Conservation (phyloP, 2,113 vertebrate genomes). For the Coptodon rendalli region DNA sequence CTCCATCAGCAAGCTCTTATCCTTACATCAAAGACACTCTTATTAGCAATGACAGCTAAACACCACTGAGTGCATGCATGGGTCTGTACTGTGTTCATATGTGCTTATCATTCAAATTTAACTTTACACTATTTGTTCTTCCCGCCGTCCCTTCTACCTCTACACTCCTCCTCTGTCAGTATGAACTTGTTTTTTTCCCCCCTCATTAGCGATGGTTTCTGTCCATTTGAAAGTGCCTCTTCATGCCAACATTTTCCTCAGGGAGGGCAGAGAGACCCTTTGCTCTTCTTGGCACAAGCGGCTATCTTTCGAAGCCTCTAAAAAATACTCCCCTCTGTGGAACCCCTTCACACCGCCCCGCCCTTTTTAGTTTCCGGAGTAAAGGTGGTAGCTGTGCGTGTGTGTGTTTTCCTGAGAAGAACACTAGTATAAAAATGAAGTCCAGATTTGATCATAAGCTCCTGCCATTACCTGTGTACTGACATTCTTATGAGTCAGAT, state of each 20-base stretch:
- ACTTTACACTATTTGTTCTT: constrained; percentile 40
- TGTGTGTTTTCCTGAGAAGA: constrained; percentile 14
- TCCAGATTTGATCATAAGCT: constrained; percentile 62
- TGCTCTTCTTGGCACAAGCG: constrained; percentile 42
- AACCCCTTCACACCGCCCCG: background rate
- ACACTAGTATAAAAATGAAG: constrained; percentile 43
- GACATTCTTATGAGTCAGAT: constrained; percentile 43
- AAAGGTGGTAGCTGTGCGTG: constrained; percentile 4
- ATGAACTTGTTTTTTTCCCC: constrained; percentile 32
- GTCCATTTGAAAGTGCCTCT: constrained; percentile 48
- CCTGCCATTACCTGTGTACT: constrained; percentile 56
- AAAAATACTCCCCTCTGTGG: constrained; percentile 23
- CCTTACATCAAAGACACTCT: constrained; percentile 56
- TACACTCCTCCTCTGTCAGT: background rate
- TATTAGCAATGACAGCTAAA: constrained; percentile 63
- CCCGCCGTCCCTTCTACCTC: background rate
- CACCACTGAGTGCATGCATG: constrained; percentile 10
- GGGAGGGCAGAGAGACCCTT: constrained; percentile 29
- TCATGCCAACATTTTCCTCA: constrained; percentile 41
- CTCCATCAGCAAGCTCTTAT: constrained; percentile 50
- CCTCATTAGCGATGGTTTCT: constrained; percentile 64
- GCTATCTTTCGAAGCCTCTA: constrained; percentile 40
- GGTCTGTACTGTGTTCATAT: background rate
- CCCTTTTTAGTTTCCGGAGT: constrained; percentile 23
- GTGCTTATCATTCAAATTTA: constrained; percentile 39